Percentiles rank a stretch among this genome's conserved stretches.
Evolutionary conservation across 2,888 invertebrate genomes (phyloP).

Genomic region (Plagiodera versicolora): DNA sequence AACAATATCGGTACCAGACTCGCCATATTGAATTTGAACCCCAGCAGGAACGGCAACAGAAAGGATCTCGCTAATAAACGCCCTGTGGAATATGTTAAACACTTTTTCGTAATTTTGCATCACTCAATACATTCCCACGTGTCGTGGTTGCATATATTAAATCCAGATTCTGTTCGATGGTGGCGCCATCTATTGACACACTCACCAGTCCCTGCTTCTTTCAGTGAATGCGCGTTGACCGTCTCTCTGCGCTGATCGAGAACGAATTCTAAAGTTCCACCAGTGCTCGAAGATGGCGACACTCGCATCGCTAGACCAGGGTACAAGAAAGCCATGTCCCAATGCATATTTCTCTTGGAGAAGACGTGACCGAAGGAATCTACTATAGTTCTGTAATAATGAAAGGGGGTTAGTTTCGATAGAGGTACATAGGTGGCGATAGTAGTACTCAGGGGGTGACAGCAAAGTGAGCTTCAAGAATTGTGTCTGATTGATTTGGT

Average conservation of each 20-base stretch:
- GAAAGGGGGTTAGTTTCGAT: not conserved
- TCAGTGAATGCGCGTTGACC: constrained; percentile 58
- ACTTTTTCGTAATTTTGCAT: too few species aligned
- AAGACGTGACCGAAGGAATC: constrained; percentile 71
- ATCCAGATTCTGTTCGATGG: too few species aligned
- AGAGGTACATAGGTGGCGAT: too few species aligned
- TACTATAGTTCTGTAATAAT: constrained; percentile 44
- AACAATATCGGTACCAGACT: constrained; percentile 74
- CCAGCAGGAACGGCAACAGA: constrained; percentile 75
- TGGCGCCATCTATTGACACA: constrained; percentile 12
- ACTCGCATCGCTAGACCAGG: constrained; percentile 76
- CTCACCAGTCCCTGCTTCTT: constrained; percentile 67
- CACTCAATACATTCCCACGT: too few species aligned
- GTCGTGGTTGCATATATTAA: too few species aligned
- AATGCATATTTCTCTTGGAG: constrained; percentile 71
- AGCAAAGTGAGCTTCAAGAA: too few species aligned
- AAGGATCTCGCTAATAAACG: constrained; percentile 71
- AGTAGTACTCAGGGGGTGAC: too few species aligned
- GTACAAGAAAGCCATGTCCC: constrained; percentile 73
- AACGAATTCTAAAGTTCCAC: constrained; percentile 74
- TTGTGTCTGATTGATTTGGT: too few species aligned
- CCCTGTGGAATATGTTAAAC: too few species aligned
- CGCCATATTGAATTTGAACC: constrained; percentile 77
- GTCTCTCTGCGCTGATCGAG: constrained; percentile 64
- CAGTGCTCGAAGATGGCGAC: constrained; percentile 69